Base-by-base conservation (phyloP, 2,797 vertebrate genomes). In the Harpagifer antarcticus region DNA sequence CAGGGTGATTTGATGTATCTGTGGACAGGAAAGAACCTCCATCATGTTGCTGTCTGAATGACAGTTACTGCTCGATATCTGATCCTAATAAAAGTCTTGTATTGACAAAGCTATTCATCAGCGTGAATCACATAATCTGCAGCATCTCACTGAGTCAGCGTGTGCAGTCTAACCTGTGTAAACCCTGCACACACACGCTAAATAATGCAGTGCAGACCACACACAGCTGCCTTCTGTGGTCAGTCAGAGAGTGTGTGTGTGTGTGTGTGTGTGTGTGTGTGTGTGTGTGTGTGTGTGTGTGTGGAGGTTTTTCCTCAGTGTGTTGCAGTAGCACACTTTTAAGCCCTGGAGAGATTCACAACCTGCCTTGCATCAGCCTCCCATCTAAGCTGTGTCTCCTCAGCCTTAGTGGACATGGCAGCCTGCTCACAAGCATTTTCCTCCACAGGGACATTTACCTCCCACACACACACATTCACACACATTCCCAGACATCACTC, bases 371-470 rank as follows among this genome's bases (percentile, higher is more conserved):
- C 72, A 68, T 86, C 77, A 66, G 74, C 87, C 87, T 81, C 83
- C 70, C 69, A 78, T 70, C 83, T 83, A 73, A 82, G 86, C 87
- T 90, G 87, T 89, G 91, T 84, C 69, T 72, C 70, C 69, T 92
- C 86, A 86, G 78, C 77, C 78, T 78, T 76, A 89, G 86, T 88
- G 85, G 88, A 92, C 88, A 81, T 83, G 86, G 81, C 88, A 87
- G 83, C 74, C 74, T 78, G 84, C 85, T 88, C 88, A 89, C 76
- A 85, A 82, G 70, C 77, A 78, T 84, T 86, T 81, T 83, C 76
- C 88, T 85, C 77, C 83, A 44, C 60, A n/a, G 80, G 83, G 85
- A 86, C 83, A 47, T 79, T 78, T 44, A 53, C 47, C 44, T 74
- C 59, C 4, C 44, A 3, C 56, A 10, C 44, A 3, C 56, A 10